These are phyloP conservation scores for Phalangium opilio DNA, from an alignment of 2,888 invertebrate genomes.

Conservation along the genomic window DNA sequence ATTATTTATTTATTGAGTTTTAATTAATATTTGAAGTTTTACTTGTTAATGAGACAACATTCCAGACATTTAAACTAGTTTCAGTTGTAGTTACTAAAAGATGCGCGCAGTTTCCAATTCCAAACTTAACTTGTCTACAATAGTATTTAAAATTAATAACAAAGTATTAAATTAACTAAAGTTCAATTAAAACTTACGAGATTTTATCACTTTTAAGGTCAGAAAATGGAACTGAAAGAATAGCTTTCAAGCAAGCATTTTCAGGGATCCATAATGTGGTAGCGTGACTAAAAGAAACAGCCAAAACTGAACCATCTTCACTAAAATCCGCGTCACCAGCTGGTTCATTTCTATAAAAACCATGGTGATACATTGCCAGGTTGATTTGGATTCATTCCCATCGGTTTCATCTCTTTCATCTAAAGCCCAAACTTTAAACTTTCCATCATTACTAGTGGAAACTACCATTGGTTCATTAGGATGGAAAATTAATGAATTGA, in stretches of 20 bases:
- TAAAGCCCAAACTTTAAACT: conserved; percentile 54
- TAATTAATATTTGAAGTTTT: conserved; percentile 2
- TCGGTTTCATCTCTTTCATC: conserved; percentile 35
- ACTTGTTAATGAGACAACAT: conserved; percentile 12
- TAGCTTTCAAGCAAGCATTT: conserved; percentile 2
- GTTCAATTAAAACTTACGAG: background rate
- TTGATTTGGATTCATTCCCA: conserved; percentile 35
- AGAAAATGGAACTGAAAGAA: background rate
- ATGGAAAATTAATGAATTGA: conserved; percentile 45
- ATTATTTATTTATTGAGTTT: background rate
- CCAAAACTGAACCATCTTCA: conserved; percentile 57
- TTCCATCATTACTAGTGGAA: conserved; percentile 49
- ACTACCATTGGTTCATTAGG: conserved; percentile 41
- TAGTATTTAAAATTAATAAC: background rate
- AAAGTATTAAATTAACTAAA: background rate
- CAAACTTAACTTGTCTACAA: conserved; percentile 15
- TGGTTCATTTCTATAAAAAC: conserved; percentile 43
- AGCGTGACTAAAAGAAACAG: conserved; percentile 47
- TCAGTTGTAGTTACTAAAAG: conserved; percentile 10
- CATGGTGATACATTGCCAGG: conserved; percentile 49
- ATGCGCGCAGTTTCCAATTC: conserved; percentile 5
- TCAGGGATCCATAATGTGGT: conserved; percentile 48
- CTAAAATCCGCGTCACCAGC: conserved; percentile 48
- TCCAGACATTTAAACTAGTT: conserved; percentile 9
- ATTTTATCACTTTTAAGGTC: background rate